Evolutionary conservation across 2,797 vertebrate genomes (phyloP).

Genomic region (Centropyge bicolor): DNA sequence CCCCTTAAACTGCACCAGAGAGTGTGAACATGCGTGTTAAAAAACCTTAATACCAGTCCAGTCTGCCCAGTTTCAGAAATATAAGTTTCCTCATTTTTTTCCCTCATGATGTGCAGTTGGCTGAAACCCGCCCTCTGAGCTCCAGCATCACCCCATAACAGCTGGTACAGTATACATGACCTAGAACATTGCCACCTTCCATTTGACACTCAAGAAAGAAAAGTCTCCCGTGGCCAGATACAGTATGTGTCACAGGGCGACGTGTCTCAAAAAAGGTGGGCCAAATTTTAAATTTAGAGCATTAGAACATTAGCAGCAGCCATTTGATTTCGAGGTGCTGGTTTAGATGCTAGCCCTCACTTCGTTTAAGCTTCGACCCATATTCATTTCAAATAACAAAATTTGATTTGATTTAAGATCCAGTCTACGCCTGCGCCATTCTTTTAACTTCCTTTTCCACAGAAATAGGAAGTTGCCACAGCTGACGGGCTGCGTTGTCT

Average conservation of each 20-base stretch:
- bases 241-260: slow-evolving; percentile 7
- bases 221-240: slow-evolving; percentile 9
- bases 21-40: not conserved
- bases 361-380: not conserved
- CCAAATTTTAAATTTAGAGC: slow-evolving; percentile 2
- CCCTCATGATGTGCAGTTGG: slow-evolving; percentile 9
- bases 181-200: slow-evolving; percentile 18
- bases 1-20: not conserved
- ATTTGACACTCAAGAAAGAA: slow-evolving; percentile 24
- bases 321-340: slow-evolving; percentile 3
- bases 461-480: slow-evolving; percentile 37
- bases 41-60: not conserved
- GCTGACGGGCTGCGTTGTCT: slow-evolving; percentile 37
- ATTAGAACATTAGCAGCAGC: slow-evolving; percentile 2
- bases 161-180: slow-evolving; percentile 14
- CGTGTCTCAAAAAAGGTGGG: not conserved
- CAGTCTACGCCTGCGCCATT: not conserved
- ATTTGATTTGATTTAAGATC: slow-evolving; percentile 2
- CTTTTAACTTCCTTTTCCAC: slow-evolving; percentile 17
- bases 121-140: slow-evolving; percentile 6
- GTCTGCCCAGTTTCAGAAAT: not conserved
- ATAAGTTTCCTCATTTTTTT: not conserved
- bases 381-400: not conserved
- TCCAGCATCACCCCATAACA: slow-evolving; percentile 28
- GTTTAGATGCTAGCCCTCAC: slow-evolving; percentile 11